Percentiles rank a stretch among this genome's conserved stretches.
Conservation (phyloP, 2,797 vertebrate species). For the Sebastes diploproa region DNA sequence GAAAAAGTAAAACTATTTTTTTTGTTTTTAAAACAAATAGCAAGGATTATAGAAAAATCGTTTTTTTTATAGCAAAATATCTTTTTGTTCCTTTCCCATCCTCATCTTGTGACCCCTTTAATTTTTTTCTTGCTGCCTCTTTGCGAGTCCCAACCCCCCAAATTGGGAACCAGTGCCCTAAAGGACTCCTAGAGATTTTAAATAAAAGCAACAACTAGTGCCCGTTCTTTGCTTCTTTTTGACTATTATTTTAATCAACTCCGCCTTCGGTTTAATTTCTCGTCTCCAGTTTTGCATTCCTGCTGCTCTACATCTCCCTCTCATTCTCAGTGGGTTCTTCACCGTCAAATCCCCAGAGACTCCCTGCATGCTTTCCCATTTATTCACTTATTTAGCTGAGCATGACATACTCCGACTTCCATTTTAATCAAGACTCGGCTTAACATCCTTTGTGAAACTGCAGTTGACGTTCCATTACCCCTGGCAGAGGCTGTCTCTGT, state of each 20-base stretch:
- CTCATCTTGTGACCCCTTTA: neutral
- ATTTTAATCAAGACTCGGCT: slow-evolving; percentile 39
- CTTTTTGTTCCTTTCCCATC: neutral
- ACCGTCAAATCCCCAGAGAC: neutral
- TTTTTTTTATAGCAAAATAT: neutral
- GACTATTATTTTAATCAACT: neutral
- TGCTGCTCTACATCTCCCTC: neutral
- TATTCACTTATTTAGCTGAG: slow-evolving; percentile 18
- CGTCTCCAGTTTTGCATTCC: slow-evolving; percentile 17
- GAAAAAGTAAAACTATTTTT: neutral
- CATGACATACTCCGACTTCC: slow-evolving; percentile 33
- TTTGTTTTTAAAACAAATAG: neutral
- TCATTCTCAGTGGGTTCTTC: neutral
- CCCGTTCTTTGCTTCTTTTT: neutral
- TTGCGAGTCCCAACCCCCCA: neutral
- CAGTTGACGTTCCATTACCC: slow-evolving; percentile 30
- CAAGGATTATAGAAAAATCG: neutral
- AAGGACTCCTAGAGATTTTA: neutral
- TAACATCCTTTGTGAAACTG: slow-evolving; percentile 29
- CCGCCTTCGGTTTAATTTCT: neutral
- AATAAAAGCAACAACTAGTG: neutral
- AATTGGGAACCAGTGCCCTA: neutral
- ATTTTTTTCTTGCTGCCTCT: neutral
- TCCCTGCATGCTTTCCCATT: slow-evolving; percentile 3
- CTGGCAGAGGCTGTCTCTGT: slow-evolving; percentile 11